Evolutionary conservation across 2,797 vertebrate genomes (phyloP).

Genomic region (Catostomus latipinnis): DNA sequence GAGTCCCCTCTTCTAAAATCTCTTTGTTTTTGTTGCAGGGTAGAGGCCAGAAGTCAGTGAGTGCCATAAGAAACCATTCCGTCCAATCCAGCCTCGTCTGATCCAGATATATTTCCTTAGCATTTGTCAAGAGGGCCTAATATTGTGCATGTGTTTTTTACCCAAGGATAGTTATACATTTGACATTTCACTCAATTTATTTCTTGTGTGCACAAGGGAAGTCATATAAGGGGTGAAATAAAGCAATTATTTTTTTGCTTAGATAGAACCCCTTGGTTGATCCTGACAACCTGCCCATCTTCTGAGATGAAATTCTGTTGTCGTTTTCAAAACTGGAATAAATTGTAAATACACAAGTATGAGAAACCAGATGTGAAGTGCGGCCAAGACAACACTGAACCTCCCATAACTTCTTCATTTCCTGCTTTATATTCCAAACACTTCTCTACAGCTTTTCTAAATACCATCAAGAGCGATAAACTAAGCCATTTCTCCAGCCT

Average conservation of each 20-base stretch:
- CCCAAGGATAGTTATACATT: not conserved
- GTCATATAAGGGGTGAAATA: not conserved
- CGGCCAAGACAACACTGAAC: too few relatives aligned
- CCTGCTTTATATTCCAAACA: conserved; percentile 39
- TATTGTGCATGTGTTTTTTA: not conserved
- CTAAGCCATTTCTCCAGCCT: conserved; percentile 63
- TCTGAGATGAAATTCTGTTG: not conserved
- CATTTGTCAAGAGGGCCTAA: conserved; percentile 21
- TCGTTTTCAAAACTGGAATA: not conserved
- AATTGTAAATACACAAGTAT: conserved; percentile 8
- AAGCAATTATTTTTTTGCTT: not conserved
- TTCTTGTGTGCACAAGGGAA: conserved; percentile 19
- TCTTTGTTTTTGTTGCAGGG: conserved; percentile 27
- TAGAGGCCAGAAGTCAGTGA: not conserved
- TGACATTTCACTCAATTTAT: conserved; percentile 23
- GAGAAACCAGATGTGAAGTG: not conserved
- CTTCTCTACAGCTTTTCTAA: conserved; percentile 64
- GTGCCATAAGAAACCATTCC: not conserved
- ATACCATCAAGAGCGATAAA: conserved; percentile 67
- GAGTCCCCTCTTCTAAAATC: not conserved
- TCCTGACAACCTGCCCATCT: not conserved
- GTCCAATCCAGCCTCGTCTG: not conserved
- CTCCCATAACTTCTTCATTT: not conserved
- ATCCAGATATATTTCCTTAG: not conserved
- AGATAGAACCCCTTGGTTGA: not conserved